phyloP scores from a whole-genome alignment of 2,797 vertebrate genomes.

The Oreonectes daqikongensis region DNA sequence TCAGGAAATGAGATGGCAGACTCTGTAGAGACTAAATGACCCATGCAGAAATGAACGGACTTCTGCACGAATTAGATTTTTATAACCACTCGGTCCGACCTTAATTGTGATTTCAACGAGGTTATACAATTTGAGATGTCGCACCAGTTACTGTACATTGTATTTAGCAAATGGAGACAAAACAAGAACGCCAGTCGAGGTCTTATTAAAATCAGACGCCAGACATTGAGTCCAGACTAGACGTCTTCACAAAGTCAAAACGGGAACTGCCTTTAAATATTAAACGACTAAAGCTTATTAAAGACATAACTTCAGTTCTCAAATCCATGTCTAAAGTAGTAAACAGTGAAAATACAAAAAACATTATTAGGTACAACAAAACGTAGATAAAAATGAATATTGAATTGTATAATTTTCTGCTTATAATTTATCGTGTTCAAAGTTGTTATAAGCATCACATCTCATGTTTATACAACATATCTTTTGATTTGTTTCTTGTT shows the following conservation, averaged over 20 bases:
- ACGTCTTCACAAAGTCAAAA: background rate
- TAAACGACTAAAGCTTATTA: background rate
- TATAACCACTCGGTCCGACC: conserved; percentile 10
- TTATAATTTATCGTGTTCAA: too few species aligned
- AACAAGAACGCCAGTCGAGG: background rate
- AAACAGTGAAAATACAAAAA: too few species aligned
- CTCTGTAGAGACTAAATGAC: conserved; percentile 9
- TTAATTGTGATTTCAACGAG: conserved; percentile 10
- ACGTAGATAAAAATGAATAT: too few species aligned
- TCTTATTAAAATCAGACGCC: conserved; percentile 6
- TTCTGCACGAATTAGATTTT: background rate
- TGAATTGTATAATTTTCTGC: too few species aligned
- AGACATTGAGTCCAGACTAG: conserved; percentile 1
- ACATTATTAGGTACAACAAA: too few species aligned
- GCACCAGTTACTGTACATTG: background rate
- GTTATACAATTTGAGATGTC: background rate
- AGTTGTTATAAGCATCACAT: too few species aligned
- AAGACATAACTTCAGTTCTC: background rate
- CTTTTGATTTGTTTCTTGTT: too few species aligned
- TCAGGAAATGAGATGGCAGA: conserved; percentile 3
- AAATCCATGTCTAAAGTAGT: background rate
- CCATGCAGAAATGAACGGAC: background rate
- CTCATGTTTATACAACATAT: too few species aligned
- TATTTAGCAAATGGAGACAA: background rate
- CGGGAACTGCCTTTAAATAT: background rate